Percentiles rank a stretch among this genome's conserved stretches.
Conservation (phyloP, 2,113 vertebrate species). For the Serinus canaria region DNA sequence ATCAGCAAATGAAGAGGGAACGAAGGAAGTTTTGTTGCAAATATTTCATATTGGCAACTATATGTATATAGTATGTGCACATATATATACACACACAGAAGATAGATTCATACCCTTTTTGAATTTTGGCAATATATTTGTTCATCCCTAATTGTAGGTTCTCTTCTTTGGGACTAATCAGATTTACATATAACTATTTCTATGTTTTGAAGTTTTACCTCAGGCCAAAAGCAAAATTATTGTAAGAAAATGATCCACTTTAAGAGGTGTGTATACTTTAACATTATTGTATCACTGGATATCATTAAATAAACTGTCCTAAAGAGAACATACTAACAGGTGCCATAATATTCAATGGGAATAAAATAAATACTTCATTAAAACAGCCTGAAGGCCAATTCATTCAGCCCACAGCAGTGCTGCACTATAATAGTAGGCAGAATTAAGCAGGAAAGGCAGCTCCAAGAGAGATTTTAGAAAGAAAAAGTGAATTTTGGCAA, state of each 20-base stretch:
- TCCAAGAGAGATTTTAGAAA: neutral
- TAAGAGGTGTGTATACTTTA: neutral
- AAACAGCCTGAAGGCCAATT: neutral
- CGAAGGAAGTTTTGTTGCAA: neutral
- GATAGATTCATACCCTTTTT: neutral
- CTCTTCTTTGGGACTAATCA: neutral
- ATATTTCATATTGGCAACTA: neutral
- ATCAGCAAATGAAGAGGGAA: neutral
- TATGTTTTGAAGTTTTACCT: neutral
- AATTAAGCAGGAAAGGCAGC: neutral
- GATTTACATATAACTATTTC: neutral
- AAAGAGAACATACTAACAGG: neutral
- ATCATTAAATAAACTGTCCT: neutral
- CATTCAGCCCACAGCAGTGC: neutral
- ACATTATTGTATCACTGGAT: neutral
- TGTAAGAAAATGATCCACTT: neutral
- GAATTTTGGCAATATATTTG: neutral
- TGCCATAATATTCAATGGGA: neutral
- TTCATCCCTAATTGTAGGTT: neutral
- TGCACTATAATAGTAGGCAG: neutral
- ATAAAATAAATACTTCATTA: neutral
- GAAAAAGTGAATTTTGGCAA: neutral
- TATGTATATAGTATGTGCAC: neutral
- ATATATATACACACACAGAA: neutral
- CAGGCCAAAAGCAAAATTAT: neutral